phyloP scores from a whole-genome alignment of 2,888 invertebrate species.

The Nebria salina region DNA sequence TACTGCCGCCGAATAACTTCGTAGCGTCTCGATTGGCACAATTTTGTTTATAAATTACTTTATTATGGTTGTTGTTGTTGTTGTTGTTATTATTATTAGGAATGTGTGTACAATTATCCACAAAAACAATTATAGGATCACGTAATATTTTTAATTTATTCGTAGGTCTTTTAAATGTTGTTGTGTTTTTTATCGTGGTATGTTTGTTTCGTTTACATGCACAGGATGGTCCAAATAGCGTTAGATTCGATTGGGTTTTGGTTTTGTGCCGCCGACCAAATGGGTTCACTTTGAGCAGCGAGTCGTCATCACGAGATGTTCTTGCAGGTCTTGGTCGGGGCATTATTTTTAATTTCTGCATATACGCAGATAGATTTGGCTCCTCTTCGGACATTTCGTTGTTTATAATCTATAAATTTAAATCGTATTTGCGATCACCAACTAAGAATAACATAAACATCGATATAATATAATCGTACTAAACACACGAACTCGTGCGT shows the following conservation, averaged over 20 bases:
- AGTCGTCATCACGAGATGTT: constrained; percentile 46
- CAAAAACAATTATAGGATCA: constrained; percentile 68
- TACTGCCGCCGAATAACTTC: constrained; percentile 57
- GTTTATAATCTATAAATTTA: constrained; percentile 32
- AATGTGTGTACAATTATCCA: constrained; percentile 57
- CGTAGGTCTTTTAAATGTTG: constrained; percentile 57
- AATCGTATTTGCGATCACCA: background rate
- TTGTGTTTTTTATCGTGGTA: constrained; percentile 55
- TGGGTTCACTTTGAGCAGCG: constrained; percentile 48
- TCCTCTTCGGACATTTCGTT: constrained; percentile 59
- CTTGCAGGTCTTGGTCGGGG: constrained; percentile 41
- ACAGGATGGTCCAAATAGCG: constrained; percentile 57
- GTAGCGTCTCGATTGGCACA: constrained; percentile 50
- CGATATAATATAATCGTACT: background rate
- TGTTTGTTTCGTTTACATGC: constrained; percentile 52
- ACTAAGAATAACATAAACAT: constrained; percentile 9
- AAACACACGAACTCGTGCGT: background rate
- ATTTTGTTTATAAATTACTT: constrained; percentile 39
- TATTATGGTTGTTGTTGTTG: constrained; percentile 16
- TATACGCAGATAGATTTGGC: constrained; percentile 56
- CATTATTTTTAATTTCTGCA: constrained; percentile 60
- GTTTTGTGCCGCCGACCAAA: constrained; percentile 39
- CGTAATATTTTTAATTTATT: constrained; percentile 65
- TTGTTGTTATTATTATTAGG: constrained; percentile 25
- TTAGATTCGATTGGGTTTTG: constrained; percentile 60